phyloP scores from a whole-genome alignment of 2,888 invertebrate genomes.

The Limnephilus auricula region DNA sequence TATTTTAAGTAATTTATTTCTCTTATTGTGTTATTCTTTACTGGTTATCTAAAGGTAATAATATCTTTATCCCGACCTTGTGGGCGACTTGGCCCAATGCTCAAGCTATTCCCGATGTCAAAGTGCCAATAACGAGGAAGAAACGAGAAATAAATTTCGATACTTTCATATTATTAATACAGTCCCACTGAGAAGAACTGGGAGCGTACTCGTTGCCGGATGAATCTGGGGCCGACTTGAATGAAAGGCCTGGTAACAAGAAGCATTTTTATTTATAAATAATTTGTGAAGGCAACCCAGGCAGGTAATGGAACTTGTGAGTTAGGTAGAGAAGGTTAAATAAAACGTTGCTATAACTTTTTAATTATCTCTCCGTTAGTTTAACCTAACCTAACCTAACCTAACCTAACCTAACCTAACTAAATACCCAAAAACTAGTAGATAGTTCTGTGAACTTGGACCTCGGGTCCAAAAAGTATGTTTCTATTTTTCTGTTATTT shows the following conservation, averaged over 20 bases:
- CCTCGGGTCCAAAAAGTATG: too few species aligned
- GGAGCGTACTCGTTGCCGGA: not conserved
- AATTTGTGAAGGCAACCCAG: too few species aligned
- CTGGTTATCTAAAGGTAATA: not conserved
- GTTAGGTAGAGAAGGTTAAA: too few species aligned
- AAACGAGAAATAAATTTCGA: not conserved
- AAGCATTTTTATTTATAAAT: not conserved
- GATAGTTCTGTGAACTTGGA: too few species aligned
- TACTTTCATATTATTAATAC: not conserved
- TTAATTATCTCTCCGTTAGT: too few species aligned
- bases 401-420: too few species aligned
- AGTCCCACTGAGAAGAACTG: not conserved
- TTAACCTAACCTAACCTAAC: too few species aligned
- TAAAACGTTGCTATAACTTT: too few species aligned
- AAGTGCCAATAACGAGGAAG: not conserved
- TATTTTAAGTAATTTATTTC: too few species aligned
- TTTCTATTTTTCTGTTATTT: too few species aligned
- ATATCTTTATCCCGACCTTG: not conserved
- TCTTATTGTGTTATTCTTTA: not conserved
- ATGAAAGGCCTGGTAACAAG: not conserved
- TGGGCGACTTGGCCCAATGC: not conserved
- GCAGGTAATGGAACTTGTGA: too few species aligned
- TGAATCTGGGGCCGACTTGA: not conserved
- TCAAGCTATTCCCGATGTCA: not conserved
- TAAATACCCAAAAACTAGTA: too few species aligned